phyloP scores from a whole-genome alignment of 2,797 vertebrate genomes.

The Rhynchonycteris naso region DNA sequence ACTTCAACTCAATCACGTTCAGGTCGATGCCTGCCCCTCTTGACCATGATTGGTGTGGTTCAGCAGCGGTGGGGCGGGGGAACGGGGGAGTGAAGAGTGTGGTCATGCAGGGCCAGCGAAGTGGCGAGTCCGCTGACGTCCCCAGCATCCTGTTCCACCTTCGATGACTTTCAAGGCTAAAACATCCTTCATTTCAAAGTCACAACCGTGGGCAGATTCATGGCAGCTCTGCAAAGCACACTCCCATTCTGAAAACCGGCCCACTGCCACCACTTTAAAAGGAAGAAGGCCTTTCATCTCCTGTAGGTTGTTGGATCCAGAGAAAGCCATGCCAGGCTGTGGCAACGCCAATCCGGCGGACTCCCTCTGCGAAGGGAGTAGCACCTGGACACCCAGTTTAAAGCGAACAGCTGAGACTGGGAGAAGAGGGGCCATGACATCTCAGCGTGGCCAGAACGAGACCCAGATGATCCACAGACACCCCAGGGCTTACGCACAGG shows the following conservation, averaged over 20 bases:
- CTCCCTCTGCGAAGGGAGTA: not conserved
- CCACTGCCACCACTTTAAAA: constrained; percentile 35
- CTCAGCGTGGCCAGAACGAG: not conserved
- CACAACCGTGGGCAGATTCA: constrained; percentile 45
- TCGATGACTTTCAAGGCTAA: constrained; percentile 43
- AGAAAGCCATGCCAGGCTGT: not conserved
- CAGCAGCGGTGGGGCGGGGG: not conserved
- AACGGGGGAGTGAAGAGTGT: not conserved
- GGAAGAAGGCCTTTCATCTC: constrained; percentile 51
- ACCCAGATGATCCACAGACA: not conserved
- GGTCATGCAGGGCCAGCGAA: not conserved
- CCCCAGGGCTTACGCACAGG: not conserved
- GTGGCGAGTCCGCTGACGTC: not conserved
- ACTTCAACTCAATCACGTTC: not conserved
- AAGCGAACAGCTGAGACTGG: not conserved
- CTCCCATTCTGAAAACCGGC: constrained; percentile 34
- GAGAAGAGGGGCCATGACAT: not conserved
- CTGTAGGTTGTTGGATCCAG: constrained; percentile 29
- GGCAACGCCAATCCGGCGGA: not conserved
- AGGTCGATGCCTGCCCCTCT: not conserved
- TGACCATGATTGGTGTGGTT: not conserved
- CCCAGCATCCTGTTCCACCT: not conserved
- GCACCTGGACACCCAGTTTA: not conserved
- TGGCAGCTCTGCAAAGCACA: constrained; percentile 39
- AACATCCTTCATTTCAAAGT: constrained; percentile 40